Evolutionary conservation across 2,797 vertebrate species (phyloP), one percentile per base, ranked within the genome.

Genomic region (Urophycis tenuis): DNA sequence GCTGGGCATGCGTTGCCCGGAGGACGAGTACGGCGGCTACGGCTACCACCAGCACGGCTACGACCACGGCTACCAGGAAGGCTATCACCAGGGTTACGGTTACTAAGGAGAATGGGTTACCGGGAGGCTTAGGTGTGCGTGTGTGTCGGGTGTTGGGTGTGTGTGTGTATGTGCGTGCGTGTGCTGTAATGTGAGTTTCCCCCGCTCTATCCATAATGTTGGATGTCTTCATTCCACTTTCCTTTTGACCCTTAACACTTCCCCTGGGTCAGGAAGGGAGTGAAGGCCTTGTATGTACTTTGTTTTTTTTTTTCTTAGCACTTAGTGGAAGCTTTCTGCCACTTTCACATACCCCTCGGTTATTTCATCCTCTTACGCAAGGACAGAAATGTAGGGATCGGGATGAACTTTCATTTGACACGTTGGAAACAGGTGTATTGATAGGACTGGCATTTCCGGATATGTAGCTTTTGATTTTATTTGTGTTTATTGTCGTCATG

Each of bases 11-110:
- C 96, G 96, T 78, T 99, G 98, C 83, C 97, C 97, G 0, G 97
- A 99, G 78, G 96, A 98, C 17, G 96, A 99, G 87, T 99, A 99
- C 1, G 96, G 95, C 2, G 96, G 96, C 78, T 99, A 99, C 1
- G 96, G 97, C 78, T 99, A 99, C 90, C 97, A 98, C 81, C 95
- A 95, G 77, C 96, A 98, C 74, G 96, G 96, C 32, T 98, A 98
- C 77, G 95, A 97, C 69, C 95, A 96, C n/a, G 95, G 96, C 32
- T 97, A 99, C 84, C 95, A 97, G 84, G 95, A 97, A 25, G 94
- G 96, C 78, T 96, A 99, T 85, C 95, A 96, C 78, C 95, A 96
- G 80, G 96, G 96, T 84, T 98, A 98, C 33, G 95, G 95, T 9
- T 98, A 99, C 86, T 97, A 93, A 94, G 78, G 75, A 82, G 74